Evolutionary conservation across 2,797 vertebrate genomes (phyloP), one percentile per base, ranked within the genome.

Genomic region (Falco cherrug): DNA sequence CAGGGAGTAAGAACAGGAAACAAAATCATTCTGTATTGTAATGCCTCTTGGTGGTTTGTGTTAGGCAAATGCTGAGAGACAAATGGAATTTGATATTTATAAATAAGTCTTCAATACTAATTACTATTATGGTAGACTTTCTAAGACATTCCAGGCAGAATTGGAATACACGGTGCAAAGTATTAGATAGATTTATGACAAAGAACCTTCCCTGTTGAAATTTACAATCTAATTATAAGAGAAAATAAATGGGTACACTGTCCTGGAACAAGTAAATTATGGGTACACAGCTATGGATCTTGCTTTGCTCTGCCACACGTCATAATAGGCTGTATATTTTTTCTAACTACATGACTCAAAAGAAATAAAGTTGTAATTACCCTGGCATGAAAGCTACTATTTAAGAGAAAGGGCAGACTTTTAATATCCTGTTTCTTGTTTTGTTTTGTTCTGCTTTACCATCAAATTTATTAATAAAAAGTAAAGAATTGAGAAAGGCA

Each of bases 191-290:
- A 92, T 77, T 89, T 93, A 94, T 60, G 50, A 61, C 47, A 53
- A 84, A 76, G 61, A 87, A 37, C 51, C 35, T 69, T 67, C 43
- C 17, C 31, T 84, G 43, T 4, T 86, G 77, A 94, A 95, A 96
- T 95, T 95, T 92, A 88, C n/a, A 67, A 51, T 84, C 70, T 94
- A 95, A 92, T 95, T 95, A 91, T 56, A 79, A 29, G 33, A 90
- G 50, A 81, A 86, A 94, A 96, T 68, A 76, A 41, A 89, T 84
- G 29, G 15, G 14, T 84, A 65, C 67, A 56, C 43, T 82, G 63
- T 87, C 88, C 37, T 51, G 35, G 63, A 91, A 71, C 11, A 84
- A 86, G 39, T 78, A 92, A 95, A 89, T 91, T 78, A 26, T 84
- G 33, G 25, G 22, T 71, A 41, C 24, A 78, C 9, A 77, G 35